These are phyloP conservation scores for Microctenopoma stevenorrisi DNA, from an alignment of 2,797 vertebrate genomes.

Conservation along the genomic window DNA sequence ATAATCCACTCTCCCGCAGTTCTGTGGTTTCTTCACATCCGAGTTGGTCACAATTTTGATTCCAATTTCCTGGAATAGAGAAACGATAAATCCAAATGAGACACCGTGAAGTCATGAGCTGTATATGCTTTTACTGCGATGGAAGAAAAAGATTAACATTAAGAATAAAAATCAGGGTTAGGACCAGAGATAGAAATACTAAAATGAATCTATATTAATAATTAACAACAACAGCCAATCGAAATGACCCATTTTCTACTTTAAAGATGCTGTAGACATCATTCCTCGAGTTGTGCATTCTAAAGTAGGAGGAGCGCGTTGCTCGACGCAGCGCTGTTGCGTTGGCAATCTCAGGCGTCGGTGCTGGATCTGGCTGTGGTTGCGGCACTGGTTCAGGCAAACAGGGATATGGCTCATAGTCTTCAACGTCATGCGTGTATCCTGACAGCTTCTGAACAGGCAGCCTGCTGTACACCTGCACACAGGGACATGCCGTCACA, in stretches of 20 bases:
- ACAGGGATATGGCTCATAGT: conserved; percentile 57
- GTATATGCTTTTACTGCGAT: not conserved
- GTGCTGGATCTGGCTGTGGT: not conserved
- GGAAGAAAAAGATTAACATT: too few species aligned
- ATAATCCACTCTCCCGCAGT: conserved; percentile 1
- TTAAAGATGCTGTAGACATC: conserved; percentile 79
- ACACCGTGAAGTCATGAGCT: not conserved
- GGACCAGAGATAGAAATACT: too few species aligned
- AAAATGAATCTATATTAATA: too few species aligned
- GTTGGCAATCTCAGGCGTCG: rapidly evolving
- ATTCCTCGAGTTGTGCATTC: conserved; percentile 14
- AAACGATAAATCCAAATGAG: not conserved
- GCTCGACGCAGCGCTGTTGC: not conserved
- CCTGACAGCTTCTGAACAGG: conserved; percentile 70
- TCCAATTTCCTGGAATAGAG: conserved; percentile 73
- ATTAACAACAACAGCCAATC: not conserved
- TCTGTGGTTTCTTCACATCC: conserved; percentile 75
- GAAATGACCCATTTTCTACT: conserved; percentile 53
- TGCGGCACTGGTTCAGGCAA: not conserved
- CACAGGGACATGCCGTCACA: not conserved
- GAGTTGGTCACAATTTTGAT: conserved; percentile 87
- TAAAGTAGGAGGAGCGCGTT: conserved; percentile 19
- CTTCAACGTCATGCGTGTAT: conserved; percentile 57
- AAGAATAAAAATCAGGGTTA: too few species aligned
- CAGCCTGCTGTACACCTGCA: conserved; percentile 74